phyloP scores from a whole-genome alignment of 2,888 invertebrate species.

The Agrilus mali region DNA sequence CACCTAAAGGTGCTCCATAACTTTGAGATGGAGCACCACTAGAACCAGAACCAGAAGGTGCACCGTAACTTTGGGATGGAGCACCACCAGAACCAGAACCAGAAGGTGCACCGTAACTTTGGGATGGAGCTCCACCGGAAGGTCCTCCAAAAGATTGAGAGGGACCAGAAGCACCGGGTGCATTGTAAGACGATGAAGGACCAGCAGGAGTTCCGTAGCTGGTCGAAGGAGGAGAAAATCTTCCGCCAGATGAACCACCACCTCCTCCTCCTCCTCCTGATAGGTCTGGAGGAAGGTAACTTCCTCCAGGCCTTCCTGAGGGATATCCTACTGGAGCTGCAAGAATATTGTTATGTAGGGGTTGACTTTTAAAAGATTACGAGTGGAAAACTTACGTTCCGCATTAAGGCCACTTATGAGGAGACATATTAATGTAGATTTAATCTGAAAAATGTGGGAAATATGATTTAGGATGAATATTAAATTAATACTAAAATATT shows the following conservation, averaged over 20 bases:
- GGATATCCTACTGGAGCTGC: conserved; percentile 9
- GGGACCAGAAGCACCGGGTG: conserved; percentile 28
- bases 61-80: conserved; percentile 36
- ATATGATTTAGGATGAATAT: no score
- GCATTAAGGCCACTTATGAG: no score
- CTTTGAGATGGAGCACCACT: conserved; percentile 18
- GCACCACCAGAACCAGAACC: no score
- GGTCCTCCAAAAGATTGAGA: conserved; percentile 32
- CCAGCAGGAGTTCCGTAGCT: conserved; percentile 29
- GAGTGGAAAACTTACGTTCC: no score
- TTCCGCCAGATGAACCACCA: conserved; percentile 24
- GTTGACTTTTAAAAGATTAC: background rate
- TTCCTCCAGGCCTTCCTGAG: conserved; percentile 12
- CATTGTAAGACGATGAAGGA: conserved; percentile 12
- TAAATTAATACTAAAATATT: no score
- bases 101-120: conserved; percentile 43
- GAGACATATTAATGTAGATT: no score
- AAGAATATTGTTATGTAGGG: background rate
- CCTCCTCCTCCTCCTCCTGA: conserved; percentile 11
- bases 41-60: conserved; percentile 33
- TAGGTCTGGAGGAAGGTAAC: conserved; percentile 10
- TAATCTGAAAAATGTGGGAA: no score
- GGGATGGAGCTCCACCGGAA: conserved; percentile 22
- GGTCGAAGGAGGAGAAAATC: conserved; percentile 46
- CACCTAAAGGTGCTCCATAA: conserved; percentile 29